Evolutionary conservation across 2,113 vertebrate genomes (phyloP).

Genomic region (Lycaon pictus): DNA sequence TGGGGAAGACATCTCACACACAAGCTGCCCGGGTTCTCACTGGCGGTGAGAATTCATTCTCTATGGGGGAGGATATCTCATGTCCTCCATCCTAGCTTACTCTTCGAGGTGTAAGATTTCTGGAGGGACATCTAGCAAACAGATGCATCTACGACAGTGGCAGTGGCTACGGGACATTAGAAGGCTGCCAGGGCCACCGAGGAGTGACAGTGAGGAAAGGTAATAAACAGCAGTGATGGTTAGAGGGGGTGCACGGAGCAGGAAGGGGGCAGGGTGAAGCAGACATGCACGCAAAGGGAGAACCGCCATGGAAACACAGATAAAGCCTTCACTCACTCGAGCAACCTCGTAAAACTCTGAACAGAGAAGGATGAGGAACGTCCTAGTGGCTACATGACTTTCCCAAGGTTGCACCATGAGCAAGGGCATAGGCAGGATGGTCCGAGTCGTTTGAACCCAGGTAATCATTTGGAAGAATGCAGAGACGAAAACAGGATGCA

Average conservation of each 20-base stretch:
- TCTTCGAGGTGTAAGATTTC: conserved; percentile 14
- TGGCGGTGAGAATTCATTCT: background rate
- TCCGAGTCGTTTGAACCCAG: background rate
- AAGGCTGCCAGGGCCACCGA: background rate
- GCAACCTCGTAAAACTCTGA: background rate
- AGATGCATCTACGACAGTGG: background rate
- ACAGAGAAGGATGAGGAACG: background rate
- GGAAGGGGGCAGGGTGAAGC: too few relatives aligned
- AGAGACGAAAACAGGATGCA: background rate
- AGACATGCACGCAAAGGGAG: background rate
- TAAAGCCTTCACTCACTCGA: background rate
- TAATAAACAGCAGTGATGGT: background rate
- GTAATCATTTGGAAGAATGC: background rate
- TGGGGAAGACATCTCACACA: background rate
- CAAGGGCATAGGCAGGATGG: background rate
- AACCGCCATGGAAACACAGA: too few relatives aligned
- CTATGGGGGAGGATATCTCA: background rate
- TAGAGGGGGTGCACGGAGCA: too few relatives aligned
- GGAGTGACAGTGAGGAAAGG: background rate
- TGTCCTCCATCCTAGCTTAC: background rate
- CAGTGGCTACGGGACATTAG: background rate
- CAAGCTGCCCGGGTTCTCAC: background rate
- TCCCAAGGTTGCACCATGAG: background rate
- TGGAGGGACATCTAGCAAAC: background rate
- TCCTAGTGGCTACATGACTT: background rate